Conservation (phyloP, 2,888 invertebrate species). For the Phytoseiulus persimilis region DNA sequence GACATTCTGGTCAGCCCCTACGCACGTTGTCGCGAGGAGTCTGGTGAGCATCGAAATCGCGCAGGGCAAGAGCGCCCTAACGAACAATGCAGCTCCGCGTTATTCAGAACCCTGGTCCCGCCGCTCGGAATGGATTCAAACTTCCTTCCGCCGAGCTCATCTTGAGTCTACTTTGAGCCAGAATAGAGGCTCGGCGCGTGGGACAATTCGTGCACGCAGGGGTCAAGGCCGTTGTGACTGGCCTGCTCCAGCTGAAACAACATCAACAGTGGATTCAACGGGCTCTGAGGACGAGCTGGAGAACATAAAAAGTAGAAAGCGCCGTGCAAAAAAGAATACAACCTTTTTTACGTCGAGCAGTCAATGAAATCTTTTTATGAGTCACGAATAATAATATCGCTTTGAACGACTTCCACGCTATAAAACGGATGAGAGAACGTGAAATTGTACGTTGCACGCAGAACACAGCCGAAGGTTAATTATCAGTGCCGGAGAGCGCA, state of each 20-base stretch:
- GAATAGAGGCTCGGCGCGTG: neutral
- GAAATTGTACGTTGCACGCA: neutral
- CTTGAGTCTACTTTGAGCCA: neutral
- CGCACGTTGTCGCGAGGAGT: no score
- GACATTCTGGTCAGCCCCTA: no score
- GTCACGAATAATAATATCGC: conserved; percentile 5
- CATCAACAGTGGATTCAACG: neutral
- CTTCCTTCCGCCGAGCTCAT: no score
- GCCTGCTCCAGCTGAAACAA: neutral
- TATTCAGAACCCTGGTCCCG: no score
- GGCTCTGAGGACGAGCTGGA: neutral
- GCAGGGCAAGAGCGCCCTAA: no score
- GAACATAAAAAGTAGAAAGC: neutral
- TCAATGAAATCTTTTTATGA: neutral
- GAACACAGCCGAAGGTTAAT: neutral
- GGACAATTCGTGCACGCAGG: neutral
- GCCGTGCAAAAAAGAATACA: neutral
- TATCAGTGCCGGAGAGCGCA: neutral
- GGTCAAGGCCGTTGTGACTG: neutral
- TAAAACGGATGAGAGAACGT: neutral
- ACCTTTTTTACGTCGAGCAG: conserved; percentile 5
- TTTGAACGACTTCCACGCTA: neutral
- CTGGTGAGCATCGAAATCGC: no score
- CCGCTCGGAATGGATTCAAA: no score
- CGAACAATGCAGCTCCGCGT: no score